phyloP scores from a whole-genome alignment of 2,888 invertebrate species.

The Xanthia togata region DNA sequence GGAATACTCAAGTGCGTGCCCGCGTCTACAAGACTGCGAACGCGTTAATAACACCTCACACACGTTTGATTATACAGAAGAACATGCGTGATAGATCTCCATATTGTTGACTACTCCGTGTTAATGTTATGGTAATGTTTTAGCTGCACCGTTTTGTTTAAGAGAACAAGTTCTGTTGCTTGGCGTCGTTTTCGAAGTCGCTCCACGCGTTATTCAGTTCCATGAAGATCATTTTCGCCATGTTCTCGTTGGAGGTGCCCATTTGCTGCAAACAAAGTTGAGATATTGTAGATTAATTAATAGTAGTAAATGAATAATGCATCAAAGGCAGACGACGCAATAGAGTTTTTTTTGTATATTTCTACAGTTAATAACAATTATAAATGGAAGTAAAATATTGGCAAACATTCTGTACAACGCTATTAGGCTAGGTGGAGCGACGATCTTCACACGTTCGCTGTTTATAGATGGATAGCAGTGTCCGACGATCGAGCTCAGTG shows the following conservation, averaged over 20 bases:
- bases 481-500: not conserved
- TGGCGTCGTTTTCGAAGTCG: conserved; percentile 97
- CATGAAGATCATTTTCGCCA: conserved; percentile 99
- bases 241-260: conserved; percentile 97
- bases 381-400: not conserved
- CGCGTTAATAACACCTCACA: not conserved
- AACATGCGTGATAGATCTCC: conserved; percentile 34
- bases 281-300: conserved; percentile 8
- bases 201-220: conserved; percentile 99
- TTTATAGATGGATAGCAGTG: not conserved
- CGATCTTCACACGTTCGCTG: not conserved
- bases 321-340: not conserved
- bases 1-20: conserved; percentile 15
- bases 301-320: no score
- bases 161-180: conserved; percentile 93
- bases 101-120: conserved; percentile 43
- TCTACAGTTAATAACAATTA: not conserved
- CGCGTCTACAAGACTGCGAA: not conserved
- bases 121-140: conserved; percentile 26
- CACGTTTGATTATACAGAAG: conserved; percentile 6
- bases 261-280: conserved; percentile 93
- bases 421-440: not conserved
- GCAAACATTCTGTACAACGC: not conserved
- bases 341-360: not conserved
- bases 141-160: conserved; percentile 65